Percentiles rank a stretch among this genome's conserved stretches.
Evolutionary conservation across 2,888 invertebrate genomes (phyloP).

Genomic region (Acanthoscelides obtectus): DNA sequence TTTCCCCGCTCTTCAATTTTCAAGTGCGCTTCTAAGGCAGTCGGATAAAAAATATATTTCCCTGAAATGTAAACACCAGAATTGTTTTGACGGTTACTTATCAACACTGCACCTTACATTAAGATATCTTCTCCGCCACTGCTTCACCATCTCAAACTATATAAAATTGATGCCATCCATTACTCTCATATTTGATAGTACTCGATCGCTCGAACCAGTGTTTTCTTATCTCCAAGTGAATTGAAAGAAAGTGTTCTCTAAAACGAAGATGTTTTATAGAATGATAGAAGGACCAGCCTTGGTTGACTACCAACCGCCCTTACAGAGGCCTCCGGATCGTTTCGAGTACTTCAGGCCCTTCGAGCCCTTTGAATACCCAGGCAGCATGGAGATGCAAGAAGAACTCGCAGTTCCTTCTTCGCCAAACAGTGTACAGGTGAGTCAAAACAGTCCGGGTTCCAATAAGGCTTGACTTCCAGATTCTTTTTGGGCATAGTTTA

Average conservation of each 20-base stretch:
- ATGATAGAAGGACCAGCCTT: conserved; percentile 43
- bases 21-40: no score
- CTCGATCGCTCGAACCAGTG: neutral
- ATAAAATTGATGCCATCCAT: neutral
- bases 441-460: no score
- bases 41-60: no score
- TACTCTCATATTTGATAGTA: neutral
- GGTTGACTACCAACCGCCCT: conserved; percentile 31
- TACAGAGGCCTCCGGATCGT: conserved; percentile 15
- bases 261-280: conserved; percentile 31
- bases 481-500: no score
- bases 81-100: no score
- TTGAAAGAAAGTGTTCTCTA: conserved; percentile 32
- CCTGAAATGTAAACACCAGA: no score
- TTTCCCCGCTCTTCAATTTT: no score
- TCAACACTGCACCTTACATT: neutral
- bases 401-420: conserved; percentile 39
- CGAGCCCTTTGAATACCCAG: conserved; percentile 15
- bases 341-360: conserved; percentile 29
- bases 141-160: neutral
- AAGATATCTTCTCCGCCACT: neutral
- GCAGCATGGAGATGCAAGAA: conserved; percentile 32
- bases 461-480: neutral
- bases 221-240: neutral
- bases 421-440: conserved; percentile 43